Conservation (phyloP, 1,140 invertebrate genomes). For the Lucilia sericata region DNA sequence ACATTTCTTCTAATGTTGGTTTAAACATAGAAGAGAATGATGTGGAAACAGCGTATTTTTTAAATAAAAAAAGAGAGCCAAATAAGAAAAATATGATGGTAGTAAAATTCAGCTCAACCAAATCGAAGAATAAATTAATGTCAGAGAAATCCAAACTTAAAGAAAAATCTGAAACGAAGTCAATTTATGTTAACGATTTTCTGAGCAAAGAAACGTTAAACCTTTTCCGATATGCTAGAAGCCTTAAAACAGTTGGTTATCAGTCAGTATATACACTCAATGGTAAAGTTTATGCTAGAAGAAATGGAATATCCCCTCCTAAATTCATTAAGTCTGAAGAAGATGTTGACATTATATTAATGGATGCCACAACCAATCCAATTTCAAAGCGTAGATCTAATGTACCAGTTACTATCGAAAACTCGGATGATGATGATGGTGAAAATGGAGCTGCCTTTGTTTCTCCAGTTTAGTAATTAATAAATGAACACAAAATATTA, state of each 20-base stretch:
- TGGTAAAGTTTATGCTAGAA: background rate
- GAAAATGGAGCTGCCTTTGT: background rate
- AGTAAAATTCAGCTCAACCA: background rate
- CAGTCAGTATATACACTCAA: background rate
- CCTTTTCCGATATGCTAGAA: background rate
- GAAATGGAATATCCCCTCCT: background rate
- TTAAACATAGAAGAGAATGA: background rate
- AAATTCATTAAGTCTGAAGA: no score
- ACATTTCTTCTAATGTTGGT: background rate
- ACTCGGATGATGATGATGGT: background rate
- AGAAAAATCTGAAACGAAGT: background rate
- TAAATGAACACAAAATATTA: background rate
- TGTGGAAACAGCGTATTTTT: background rate
- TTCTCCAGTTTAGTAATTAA: background rate
- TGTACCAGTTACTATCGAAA: background rate
- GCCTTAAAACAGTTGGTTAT: background rate
- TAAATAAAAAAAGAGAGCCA: background rate
- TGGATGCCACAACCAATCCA: background rate
- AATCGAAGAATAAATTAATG: background rate
- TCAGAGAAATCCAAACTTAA: background rate
- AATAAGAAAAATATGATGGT: background rate
- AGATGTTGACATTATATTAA: background rate
- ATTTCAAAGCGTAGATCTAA: background rate
- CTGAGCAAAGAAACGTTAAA: background rate
- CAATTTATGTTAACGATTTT: background rate